Evolutionary conservation across 1,140 invertebrate genomes (phyloP).

Genomic region (Drosophila carrolli): DNA sequence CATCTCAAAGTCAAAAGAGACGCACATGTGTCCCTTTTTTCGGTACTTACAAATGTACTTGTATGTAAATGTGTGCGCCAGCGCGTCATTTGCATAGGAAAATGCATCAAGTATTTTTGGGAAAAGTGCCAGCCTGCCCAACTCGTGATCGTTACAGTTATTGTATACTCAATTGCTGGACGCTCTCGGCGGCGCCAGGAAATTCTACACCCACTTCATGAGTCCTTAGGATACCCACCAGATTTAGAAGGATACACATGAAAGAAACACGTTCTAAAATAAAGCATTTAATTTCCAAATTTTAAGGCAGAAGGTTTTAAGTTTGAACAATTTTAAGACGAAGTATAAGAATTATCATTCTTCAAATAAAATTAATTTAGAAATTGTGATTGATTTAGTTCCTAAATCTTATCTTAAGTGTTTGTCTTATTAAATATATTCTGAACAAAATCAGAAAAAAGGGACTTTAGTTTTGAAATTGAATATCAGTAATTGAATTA

Average conservation of each 20-base stretch:
- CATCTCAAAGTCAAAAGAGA: constrained; percentile 39
- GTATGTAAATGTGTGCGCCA: constrained; percentile 28
- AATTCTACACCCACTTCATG: constrained; percentile 36
- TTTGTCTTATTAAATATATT: too few relatives aligned
- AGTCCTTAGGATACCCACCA: constrained; percentile 9
- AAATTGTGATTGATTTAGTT: too few relatives aligned
- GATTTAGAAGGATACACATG: constrained; percentile 19
- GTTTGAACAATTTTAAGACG: too few relatives aligned
- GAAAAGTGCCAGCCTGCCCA: constrained; percentile 26
- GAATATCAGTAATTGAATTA: too few relatives aligned
- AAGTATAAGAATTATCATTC: too few relatives aligned
- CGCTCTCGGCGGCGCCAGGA: constrained; percentile 68
- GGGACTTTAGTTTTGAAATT: too few relatives aligned
- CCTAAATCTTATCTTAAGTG: too few relatives aligned
- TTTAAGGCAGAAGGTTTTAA: not conserved
- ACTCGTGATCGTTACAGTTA: constrained; percentile 31
- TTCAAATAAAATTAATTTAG: too few relatives aligned
- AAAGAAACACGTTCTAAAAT: not conserved
- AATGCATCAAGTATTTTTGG: constrained; percentile 22
- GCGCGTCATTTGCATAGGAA: constrained; percentile 13
- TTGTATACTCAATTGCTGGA: constrained; percentile 31
- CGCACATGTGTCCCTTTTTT: constrained; percentile 27
- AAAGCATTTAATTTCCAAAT: constrained; percentile 6
- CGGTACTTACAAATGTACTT: constrained; percentile 20
- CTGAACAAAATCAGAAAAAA: too few relatives aligned